Conservation (phyloP, 2,113 vertebrate species). For the Forbesichthys agassizii region DNA sequence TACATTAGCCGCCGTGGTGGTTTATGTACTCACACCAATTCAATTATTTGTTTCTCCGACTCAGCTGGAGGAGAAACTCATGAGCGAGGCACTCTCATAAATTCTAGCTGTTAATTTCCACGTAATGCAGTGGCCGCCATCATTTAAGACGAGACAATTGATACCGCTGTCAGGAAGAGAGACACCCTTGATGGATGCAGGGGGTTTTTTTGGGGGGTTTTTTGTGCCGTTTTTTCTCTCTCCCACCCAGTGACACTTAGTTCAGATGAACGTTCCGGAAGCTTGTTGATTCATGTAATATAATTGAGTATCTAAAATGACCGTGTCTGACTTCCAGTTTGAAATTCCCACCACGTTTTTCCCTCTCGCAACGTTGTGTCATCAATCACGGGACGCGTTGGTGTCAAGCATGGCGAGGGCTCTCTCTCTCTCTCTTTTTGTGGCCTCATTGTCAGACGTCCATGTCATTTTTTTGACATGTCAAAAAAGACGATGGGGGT, state of each 20-base stretch:
- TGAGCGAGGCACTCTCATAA: constrained; percentile 78
- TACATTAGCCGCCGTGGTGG: constrained; percentile 82
- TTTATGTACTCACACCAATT: constrained; percentile 87
- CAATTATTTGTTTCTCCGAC: constrained; percentile 85
- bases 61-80: constrained; percentile 66
- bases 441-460: constrained; percentile 57
- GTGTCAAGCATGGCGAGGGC: constrained; percentile 84
- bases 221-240: not conserved
- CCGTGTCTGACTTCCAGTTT: constrained; percentile 88
- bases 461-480: constrained; percentile 61
- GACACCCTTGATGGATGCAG: constrained; percentile 78
- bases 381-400: constrained; percentile 93
- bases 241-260: constrained; percentile 77
- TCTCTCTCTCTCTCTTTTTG: constrained; percentile 43
- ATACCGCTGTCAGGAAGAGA: constrained; percentile 81
- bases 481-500: constrained; percentile 62
- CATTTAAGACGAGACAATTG: constrained; percentile 83
- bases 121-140: constrained; percentile 86
- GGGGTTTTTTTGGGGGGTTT: constrained; percentile 37
- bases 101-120: constrained; percentile 87
- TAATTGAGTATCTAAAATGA: constrained; percentile 81
- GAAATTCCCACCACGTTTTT: constrained; percentile 75
- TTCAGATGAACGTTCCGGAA: constrained; percentile 83
- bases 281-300: constrained; percentile 88
- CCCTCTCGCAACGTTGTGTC: constrained; percentile 79